Conservation (phyloP, 2,797 vertebrate genomes). For the Betta splendens region DNA sequence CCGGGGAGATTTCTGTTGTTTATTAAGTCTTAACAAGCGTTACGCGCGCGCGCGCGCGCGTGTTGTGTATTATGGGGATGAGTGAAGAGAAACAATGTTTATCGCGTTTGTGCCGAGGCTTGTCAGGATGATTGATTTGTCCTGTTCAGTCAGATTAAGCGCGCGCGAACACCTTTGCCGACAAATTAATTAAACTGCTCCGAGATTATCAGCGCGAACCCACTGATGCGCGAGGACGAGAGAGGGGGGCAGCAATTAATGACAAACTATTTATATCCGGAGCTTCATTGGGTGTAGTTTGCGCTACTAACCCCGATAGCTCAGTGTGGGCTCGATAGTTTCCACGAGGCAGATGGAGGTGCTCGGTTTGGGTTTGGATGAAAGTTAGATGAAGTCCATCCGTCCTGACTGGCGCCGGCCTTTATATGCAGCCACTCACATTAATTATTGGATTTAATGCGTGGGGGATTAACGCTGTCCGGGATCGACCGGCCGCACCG, state of each 20-base stretch:
- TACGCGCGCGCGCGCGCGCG: slow-evolving; percentile 10
- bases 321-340: slow-evolving; percentile 39
- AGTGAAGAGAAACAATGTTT: background rate
- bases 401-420: background rate
- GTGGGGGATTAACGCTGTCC: too few relatives aligned
- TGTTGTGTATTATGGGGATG: slow-evolving; percentile 1
- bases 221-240: background rate
- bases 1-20: slow-evolving; percentile 14
- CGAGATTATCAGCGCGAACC: slow-evolving; percentile 19
- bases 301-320: slow-evolving; percentile 14
- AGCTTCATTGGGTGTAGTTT: slow-evolving; percentile 2
- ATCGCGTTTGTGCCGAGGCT: slow-evolving; percentile 28
- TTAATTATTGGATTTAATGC: too few relatives aligned
- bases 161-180: slow-evolving; percentile 25
- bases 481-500: too few relatives aligned
- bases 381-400: slow-evolving; percentile 17
- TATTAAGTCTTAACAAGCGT: slow-evolving; percentile 19
- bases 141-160: slow-evolving; percentile 39
- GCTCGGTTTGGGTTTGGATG: slow-evolving; percentile 30
- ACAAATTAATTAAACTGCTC: slow-evolving; percentile 40
- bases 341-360: slow-evolving; percentile 30
- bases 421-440: too few relatives aligned
- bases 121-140: slow-evolving; percentile 50
- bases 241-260: slow-evolving; percentile 16
- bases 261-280: slow-evolving; percentile 34